Conservation (phyloP, 1,140 invertebrate genomes). For the Aphelenchoides besseyi region DNA sequence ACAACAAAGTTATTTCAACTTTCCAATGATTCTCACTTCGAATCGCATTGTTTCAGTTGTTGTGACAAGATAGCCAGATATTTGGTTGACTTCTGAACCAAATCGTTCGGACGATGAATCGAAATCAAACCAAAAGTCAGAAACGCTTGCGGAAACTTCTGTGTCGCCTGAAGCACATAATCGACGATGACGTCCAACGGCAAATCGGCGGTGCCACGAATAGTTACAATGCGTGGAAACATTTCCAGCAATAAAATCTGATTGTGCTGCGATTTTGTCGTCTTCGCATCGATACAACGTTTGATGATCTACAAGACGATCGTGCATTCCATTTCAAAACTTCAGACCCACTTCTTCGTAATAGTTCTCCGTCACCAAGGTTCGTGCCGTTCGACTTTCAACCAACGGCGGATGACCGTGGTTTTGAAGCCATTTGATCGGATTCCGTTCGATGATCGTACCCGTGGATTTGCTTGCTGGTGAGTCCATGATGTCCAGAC, state of each 20-base stretch:
- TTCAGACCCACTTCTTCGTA: constrained; percentile 75
- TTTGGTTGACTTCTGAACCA: constrained; percentile 53
- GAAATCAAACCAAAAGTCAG: constrained; percentile 39
- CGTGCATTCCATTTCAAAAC: not conserved
- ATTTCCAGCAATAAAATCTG: constrained; percentile 82
- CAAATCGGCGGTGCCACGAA: constrained; percentile 69
- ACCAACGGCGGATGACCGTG: constrained; percentile 48
- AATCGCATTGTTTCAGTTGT: constrained; percentile 31
- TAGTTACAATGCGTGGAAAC: constrained; percentile 87
- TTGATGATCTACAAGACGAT: constrained; percentile 63
- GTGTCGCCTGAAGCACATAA: constrained; percentile 10
- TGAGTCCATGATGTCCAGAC: constrained; percentile 65
- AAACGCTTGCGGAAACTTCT: constrained; percentile 41
- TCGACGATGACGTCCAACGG: constrained; percentile 28
- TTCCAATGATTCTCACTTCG: constrained; percentile 32
- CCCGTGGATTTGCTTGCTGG: constrained; percentile 21
- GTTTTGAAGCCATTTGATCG: constrained; percentile 48
- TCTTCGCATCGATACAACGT: constrained; percentile 74
- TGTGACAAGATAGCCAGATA: constrained; percentile 36
- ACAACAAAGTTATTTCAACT: constrained; percentile 21
- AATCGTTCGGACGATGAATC: constrained; percentile 36
- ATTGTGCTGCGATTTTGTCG: constrained; percentile 74
- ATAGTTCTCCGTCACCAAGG: constrained; percentile 75
- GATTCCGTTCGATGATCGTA: constrained; percentile 45
- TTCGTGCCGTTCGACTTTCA: constrained; percentile 81